A percentile compares a stretch with the other conserved stretches of the same genome.
These are phyloP conservation scores for Astyanax mexicanus DNA, from an alignment of 2,797 vertebrate species.

Conservation along the genomic window DNA sequence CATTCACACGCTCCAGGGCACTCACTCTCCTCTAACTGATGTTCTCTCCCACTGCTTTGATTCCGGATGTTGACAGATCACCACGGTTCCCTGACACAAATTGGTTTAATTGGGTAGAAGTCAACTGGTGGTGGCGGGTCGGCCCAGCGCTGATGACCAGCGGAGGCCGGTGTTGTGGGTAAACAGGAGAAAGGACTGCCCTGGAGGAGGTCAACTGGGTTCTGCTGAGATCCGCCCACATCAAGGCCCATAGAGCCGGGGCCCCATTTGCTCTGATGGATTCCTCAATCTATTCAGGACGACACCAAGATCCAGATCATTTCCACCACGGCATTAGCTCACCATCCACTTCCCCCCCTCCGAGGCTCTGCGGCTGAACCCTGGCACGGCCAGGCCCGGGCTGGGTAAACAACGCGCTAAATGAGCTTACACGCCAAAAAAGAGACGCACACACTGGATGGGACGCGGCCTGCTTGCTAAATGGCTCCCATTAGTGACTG, in stretches of 20 bases:
- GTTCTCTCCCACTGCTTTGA: slow-evolving; percentile 44
- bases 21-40: slow-evolving; percentile 29
- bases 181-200: slow-evolving; percentile 54
- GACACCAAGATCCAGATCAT: slow-evolving; percentile 54
- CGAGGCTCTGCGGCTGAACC: slow-evolving; percentile 18
- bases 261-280: slow-evolving; percentile 47
- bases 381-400: slow-evolving; percentile 25
- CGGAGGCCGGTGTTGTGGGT: slow-evolving; percentile 51
- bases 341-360: slow-evolving; percentile 6
- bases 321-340: slow-evolving; percentile 48
- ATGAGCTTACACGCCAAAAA: slow-evolving; percentile 42
- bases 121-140: slow-evolving; percentile 47
- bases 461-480: slow-evolving; percentile 82
- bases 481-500: slow-evolving; percentile 79
- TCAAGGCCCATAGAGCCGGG: slow-evolving; percentile 18
- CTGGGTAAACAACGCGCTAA: slow-evolving; percentile 50
- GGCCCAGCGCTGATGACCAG: slow-evolving; percentile 41
- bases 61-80: slow-evolving; percentile 57
- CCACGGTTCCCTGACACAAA: slow-evolving; percentile 59
- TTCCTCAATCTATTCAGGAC: slow-evolving; percentile 45
- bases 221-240: slow-evolving; percentile 38
- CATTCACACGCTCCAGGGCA: slow-evolving; percentile 46
- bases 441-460: slow-evolving; percentile 70
- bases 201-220: slow-evolving; percentile 45
- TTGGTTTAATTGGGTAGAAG: slow-evolving; percentile 64